Evolutionary conservation across 2,888 invertebrate species (phyloP), one percentile per base, ranked within the genome.

Genomic region (Horisme vitalbata): DNA sequence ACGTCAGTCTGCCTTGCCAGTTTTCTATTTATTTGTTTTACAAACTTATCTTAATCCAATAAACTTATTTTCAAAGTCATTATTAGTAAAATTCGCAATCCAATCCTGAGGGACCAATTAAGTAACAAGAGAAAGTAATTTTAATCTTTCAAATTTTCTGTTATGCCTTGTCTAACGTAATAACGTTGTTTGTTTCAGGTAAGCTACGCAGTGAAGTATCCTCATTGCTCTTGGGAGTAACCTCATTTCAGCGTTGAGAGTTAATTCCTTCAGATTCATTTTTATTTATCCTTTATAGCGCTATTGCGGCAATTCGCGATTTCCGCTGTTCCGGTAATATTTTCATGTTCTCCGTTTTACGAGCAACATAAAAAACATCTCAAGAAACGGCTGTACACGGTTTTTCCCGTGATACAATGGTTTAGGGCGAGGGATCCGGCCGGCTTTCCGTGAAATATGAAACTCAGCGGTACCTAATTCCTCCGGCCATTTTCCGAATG

Each of bases 401-500:
- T 44, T 39, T 46, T 41, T 38, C 34, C 63, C 60, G 64, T 63
- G 59, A 63, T 54, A 55, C 52, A 52, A 50, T 44, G 54, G 54
- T 49, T 52, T 45, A 31, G 52, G 55, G 43, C 44, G 61, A 58
- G 61, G 59, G 65, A 46, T 61, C 53, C 61, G 66, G 62, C 59
- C 59, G 62, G 61, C 61, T 71, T 66, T 63, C 56, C 66, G 70
- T 79, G 71, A 78, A 78, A 82, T 80, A 83, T 83, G 76, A 76
- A 78, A 78, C 75, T 67, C 68, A 59, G 61, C 65, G 69, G 60
- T 75, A 73, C 68, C 75, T 82, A 82, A 86, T 83, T 83, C 77
- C 71, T 82, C 73, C 55, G 71, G 68, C 76, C 75, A 77, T 85
- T 85, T 83, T 75, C 76, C 72, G 75, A 83, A 84, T 86, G 80